A percentile compares a stretch with the other conserved stretches of the same genome.
Evolutionary conservation across 2,113 vertebrate species (phyloP).

Genomic region (Heteronetta atricapilla): DNA sequence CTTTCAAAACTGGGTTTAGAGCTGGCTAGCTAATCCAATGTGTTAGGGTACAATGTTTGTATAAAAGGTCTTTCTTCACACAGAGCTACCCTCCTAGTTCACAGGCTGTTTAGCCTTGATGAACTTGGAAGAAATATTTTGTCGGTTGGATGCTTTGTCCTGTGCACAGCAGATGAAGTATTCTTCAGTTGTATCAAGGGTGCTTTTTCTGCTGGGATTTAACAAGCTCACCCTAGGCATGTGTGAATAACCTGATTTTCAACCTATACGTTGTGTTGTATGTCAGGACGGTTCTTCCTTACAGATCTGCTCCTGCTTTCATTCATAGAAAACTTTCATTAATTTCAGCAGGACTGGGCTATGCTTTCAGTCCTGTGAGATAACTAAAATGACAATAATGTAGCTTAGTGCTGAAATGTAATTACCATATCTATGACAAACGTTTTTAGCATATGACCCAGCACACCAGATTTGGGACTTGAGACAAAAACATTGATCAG

Average conservation of each 20-base stretch:
- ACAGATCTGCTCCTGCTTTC: background rate
- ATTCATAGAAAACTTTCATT: background rate
- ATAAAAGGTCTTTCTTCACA: background rate
- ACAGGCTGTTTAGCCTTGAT: background rate
- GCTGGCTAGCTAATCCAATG: background rate
- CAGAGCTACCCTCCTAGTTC: background rate
- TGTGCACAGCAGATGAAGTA: background rate
- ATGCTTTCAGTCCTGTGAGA: conserved; percentile 23
- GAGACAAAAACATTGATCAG: conserved; percentile 25
- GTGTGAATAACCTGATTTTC: background rate
- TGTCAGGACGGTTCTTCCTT: conserved; percentile 49
- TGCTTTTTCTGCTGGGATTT: background rate
- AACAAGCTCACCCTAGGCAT: background rate
- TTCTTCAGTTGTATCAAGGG: background rate
- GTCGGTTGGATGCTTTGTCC: background rate
- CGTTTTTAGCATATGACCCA: conserved; percentile 53
- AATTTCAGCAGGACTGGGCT: background rate
- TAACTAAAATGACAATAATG: conserved; percentile 65
- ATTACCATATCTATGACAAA: conserved; percentile 50
- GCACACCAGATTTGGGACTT: conserved; percentile 28
- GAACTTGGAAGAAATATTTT: background rate
- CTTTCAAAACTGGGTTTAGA: fast-evolving
- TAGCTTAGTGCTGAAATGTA: conserved; percentile 44
- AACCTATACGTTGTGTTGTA: background rate
- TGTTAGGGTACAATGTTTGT: background rate